Evolutionary conservation across 2,888 invertebrate genomes (phyloP).

Genomic region (Metopia argyrocephala): DNA sequence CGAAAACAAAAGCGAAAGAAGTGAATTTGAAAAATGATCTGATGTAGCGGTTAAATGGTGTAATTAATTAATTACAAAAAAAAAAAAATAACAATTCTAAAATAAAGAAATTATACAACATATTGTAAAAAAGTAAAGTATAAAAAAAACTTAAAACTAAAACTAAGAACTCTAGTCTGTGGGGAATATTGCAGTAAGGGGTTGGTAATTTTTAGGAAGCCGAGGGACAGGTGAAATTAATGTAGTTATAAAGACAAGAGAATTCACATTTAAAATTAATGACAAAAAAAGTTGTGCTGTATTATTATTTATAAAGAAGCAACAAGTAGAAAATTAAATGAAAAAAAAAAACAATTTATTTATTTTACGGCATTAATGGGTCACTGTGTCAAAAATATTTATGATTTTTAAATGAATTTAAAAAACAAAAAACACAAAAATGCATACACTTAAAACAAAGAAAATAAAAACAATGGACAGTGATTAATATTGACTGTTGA

Average conservation of each 20-base stretch:
- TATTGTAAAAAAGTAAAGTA: background rate
- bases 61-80: conserved; percentile 52
- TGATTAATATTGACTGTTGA: conserved; percentile 38
- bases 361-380: conserved; percentile 58
- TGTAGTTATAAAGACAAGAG: background rate
- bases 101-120: conserved; percentile 17
- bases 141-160: background rate
- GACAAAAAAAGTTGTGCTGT: conserved; percentile 38
- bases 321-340: conserved; percentile 17
- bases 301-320: conserved; percentile 21
- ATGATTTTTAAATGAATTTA: conserved; percentile 35
- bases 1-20: background rate
- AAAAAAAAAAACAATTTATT: conserved; percentile 28
- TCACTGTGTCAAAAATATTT: conserved; percentile 64
- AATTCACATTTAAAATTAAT: conserved; percentile 3
- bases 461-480: conserved; percentile 49
- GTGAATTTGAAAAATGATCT: background rate
- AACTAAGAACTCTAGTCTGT: background rate
- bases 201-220: too few species aligned
- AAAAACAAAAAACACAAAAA: conserved; percentile 17
- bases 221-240: background rate
- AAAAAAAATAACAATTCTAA: conserved; percentile 21
- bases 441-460: conserved; percentile 6
- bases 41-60: conserved; percentile 19
- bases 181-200: background rate